Conservation (phyloP, 2,113 vertebrate genomes). For the Zosterops pallidus region DNA sequence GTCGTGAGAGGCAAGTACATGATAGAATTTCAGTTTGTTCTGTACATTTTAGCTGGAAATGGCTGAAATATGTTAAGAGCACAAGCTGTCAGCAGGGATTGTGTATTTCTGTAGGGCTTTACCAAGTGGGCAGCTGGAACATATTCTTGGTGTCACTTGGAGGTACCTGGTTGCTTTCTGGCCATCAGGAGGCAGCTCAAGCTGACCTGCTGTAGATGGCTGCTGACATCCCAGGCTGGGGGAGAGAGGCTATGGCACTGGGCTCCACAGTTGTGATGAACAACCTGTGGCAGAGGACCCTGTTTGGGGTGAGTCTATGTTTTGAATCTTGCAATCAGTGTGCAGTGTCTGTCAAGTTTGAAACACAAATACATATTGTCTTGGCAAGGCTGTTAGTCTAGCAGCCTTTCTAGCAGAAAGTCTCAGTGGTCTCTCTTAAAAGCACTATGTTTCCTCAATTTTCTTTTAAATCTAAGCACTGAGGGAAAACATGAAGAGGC, state of each 20-base stretch:
- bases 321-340: fast-evolving
- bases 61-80: background rate
- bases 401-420: background rate
- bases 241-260: background rate
- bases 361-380: background rate
- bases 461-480: background rate
- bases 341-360: background rate
- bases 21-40: background rate
- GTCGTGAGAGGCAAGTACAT: background rate
- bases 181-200: background rate
- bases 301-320: fast-evolving
- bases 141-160: background rate
- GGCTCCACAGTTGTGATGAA: background rate
- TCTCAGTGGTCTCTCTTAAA: background rate
- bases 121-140: background rate
- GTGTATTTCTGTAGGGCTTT: background rate
- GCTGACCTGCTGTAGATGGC: background rate
- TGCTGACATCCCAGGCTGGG: background rate
- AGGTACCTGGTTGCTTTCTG: background rate
- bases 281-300: background rate
- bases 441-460: background rate
- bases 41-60: background rate
- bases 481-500: background rate
- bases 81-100: background rate
- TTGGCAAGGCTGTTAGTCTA: background rate